These are phyloP conservation scores for Xenotilapia flavipinnis DNA, from an alignment of 2,113 vertebrate species.

Conservation along the genomic window DNA sequence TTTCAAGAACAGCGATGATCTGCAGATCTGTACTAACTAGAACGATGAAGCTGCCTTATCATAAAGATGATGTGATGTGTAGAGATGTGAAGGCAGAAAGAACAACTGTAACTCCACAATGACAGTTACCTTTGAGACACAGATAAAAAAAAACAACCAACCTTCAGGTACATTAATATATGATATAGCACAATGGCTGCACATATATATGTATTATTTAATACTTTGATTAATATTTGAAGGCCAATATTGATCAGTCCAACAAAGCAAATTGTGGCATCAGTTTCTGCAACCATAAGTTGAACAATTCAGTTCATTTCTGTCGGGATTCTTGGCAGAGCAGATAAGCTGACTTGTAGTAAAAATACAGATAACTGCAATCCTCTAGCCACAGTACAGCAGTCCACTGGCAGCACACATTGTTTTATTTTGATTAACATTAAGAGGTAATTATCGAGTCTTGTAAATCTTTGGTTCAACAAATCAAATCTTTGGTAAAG, in stretches of 20 bases:
- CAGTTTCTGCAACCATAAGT: not conserved
- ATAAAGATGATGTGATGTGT: not conserved
- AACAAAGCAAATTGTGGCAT: not conserved
- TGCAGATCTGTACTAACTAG: not conserved
- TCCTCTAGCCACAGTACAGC: not conserved
- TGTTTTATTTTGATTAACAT: not conserved
- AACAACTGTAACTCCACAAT: not conserved
- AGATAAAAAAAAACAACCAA: fast-evolving
- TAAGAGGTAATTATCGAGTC: not conserved
- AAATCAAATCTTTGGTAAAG: not conserved
- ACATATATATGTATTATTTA: not conserved
- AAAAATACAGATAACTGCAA: not conserved
- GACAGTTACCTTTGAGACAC: not conserved
- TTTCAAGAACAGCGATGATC: not conserved
- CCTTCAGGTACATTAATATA: not conserved
- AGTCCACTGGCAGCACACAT: not conserved
- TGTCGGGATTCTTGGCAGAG: not conserved
- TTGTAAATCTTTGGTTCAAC: not conserved
- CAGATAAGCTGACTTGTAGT: not conserved
- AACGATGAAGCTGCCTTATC: not conserved
- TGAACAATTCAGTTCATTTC: not conserved
- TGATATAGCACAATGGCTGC: not conserved
- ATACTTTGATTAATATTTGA: fast-evolving
- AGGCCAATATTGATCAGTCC: not conserved
- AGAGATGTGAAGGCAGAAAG: not conserved